Base-by-base conservation (phyloP, 2,113 vertebrate species). In the Rattus norvegicus region DNA sequence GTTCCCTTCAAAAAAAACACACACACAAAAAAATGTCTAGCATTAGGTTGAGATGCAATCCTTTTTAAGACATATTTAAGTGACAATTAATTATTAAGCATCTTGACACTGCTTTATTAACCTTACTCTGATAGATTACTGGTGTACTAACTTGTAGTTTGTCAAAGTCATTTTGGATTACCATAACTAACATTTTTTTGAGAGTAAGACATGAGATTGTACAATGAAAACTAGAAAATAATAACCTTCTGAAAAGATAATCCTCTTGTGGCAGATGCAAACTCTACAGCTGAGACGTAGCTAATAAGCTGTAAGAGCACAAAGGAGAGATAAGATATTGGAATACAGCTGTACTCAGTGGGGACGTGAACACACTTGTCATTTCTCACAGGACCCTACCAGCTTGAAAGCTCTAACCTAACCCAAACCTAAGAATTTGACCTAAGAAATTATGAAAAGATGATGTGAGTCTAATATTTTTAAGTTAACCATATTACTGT, bases 1-100 rank as follows among this genome's bases (percentile, higher is more conserved):
- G 70, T n/a, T 97, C 84, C 96, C 97, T 98, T 96, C 52, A 95
- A 83, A 86, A 86, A 96, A 59, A 97, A 30, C 33, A 97, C 19
- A 97, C 14, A 67, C 63, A 65, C 8, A 43, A 76, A 20, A 96
- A 91, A 4, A 95, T 33, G 88, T 19, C 12, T 52, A 81, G 0
- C 2, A 43, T 96, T 93, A 96, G 33, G 0, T 7, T 28, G 11
- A 65, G 24, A 22, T 10, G 49, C 28, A 75, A 2, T n/a, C 69
- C 16, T 52, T 83, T 17, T 61, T 83, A 61, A 83, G n/a, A 26
- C 3, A 14, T 7, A 10, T 59, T 28, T 30, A 85, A 75, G 22
- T 70, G n/a, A 65, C 43, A 54, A 65, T 67, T 94, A 10, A 79
- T 47, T 80, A 54, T 22, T 84, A 80, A 90, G 20, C 7, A 24